Percentiles rank a stretch among this genome's conserved stretches.
Conservation (phyloP, 2,113 vertebrate genomes). For the Salvator merianae region DNA sequence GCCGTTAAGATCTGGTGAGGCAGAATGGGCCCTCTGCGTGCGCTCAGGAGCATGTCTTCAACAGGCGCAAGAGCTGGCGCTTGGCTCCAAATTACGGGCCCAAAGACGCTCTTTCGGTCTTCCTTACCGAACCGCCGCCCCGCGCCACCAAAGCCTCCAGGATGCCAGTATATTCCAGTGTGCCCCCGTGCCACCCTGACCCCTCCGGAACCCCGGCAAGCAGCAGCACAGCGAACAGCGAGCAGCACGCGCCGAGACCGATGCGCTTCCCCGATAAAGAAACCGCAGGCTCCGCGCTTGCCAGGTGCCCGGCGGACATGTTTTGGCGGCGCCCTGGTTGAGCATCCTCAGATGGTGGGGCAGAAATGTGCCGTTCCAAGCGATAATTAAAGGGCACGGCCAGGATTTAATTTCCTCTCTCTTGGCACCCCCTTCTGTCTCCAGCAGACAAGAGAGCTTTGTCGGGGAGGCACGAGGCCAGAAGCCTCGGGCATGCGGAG, state of each 20-base stretch:
- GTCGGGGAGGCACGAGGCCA: background rate
- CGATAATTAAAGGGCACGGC: background rate
- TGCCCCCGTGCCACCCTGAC: no score
- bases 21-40: background rate
- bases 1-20: no score
- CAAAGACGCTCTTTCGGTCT: background rate
- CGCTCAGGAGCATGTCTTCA: background rate
- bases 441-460: no score
- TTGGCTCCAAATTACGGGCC: background rate
- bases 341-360: background rate
- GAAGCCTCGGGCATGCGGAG: background rate
- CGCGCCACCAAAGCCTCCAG: background rate
- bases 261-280: background rate
- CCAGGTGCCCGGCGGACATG: background rate
- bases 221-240: no score
- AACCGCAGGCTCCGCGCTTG: background rate
- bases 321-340: background rate
- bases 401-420: background rate
- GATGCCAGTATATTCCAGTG: background rate
- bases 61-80: no score
- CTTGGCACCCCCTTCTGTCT: background rate
- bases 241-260: no score
- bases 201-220: no score
- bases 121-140: no score
- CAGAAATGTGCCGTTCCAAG: background rate